Evolutionary conservation across 1,140 invertebrate genomes (phyloP).

Genomic region (Rhopalosiphum padi): DNA sequence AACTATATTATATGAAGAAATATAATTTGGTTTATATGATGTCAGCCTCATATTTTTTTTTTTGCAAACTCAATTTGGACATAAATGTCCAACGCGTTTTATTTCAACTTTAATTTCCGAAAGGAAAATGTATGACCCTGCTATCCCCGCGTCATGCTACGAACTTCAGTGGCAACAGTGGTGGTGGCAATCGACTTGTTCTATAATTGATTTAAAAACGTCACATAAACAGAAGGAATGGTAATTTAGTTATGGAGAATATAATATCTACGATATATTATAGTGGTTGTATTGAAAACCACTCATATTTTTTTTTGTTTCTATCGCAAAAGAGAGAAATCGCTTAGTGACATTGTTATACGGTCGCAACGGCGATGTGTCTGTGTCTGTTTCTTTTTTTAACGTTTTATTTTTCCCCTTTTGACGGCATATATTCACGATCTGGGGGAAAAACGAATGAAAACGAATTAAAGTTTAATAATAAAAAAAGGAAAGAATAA

Average conservation of each 20-base stretch:
- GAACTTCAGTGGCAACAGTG: background rate
- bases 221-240: background rate
- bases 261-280: background rate
- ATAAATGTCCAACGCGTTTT: background rate
- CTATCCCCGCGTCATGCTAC: background rate
- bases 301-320: background rate
- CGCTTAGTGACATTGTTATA: conserved; percentile 28
- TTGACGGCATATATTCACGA: background rate
- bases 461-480: conserved; percentile 57
- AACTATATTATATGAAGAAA: background rate
- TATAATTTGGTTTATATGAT: background rate
- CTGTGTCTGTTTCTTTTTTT: conserved; percentile 25
- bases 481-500: background rate
- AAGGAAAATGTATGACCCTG: background rate
- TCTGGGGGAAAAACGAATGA: background rate
- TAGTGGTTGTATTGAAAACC: background rate
- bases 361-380: background rate
- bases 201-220: conserved; percentile 29
- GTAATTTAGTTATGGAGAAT: conserved; percentile 9
- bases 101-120: conserved; percentile 27
- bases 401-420: background rate
- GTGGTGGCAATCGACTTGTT: background rate
- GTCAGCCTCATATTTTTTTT: background rate
- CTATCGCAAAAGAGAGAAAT: conserved; percentile 20
- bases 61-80: background rate